These are phyloP conservation scores for Anoura caudifer DNA, from an alignment of 2,113 vertebrate genomes.

Conservation along the genomic window DNA sequence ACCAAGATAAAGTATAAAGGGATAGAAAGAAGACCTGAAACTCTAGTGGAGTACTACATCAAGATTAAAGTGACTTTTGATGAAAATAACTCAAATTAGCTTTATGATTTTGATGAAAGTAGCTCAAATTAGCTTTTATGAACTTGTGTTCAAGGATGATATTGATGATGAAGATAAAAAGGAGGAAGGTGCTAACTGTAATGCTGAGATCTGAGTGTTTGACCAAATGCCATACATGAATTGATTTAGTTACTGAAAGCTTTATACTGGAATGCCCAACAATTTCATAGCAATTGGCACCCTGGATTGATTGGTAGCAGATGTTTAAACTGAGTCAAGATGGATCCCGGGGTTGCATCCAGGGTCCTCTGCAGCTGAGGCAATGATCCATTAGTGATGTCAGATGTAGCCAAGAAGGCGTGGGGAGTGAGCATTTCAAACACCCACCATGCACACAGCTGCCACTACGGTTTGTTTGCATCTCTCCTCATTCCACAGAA, in stretches of 20 bases:
- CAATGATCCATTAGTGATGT: background rate
- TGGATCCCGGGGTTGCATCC: background rate
- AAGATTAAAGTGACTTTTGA: slow-evolving; percentile 92
- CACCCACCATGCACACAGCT: background rate
- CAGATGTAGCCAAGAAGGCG: background rate
- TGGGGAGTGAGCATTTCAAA: background rate
- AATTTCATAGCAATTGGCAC: background rate
- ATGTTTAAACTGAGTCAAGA: background rate
- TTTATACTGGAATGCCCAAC: background rate
- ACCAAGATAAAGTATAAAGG: slow-evolving; percentile 87
- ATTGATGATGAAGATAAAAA: slow-evolving; percentile 86
- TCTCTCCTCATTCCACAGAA: background rate
- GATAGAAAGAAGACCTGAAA: slow-evolving; percentile 89
- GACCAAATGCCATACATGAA: background rate
- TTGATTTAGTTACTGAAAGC: background rate
- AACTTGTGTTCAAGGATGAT: slow-evolving; percentile 79
- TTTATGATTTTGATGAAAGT: slow-evolving; percentile 88
- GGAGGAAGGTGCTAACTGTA: slow-evolving; percentile 84
- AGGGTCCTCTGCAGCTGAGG: background rate
- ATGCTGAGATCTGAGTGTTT: slow-evolving; percentile 70
- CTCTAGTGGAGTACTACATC: slow-evolving; percentile 89
- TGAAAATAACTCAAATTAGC: slow-evolving; percentile 91
- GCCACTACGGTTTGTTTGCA: background rate
- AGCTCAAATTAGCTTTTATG: slow-evolving; percentile 87
- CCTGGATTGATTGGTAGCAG: background rate